phyloP scores from a whole-genome alignment of 2,888 invertebrate species.

The Apocheima hispidaria region DNA sequence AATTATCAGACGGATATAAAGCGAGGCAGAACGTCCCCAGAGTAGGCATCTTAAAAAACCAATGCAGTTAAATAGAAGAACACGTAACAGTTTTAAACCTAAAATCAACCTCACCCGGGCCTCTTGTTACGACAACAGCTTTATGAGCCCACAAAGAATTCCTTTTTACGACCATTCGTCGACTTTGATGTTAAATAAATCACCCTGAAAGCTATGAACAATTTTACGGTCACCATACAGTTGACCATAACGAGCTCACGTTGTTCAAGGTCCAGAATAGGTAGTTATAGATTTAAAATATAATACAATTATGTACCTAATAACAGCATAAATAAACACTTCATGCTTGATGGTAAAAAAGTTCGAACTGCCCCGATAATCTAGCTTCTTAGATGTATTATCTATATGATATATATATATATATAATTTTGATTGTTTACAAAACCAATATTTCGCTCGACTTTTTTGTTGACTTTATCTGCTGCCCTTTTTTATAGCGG shows the following conservation, averaged over 20 bases:
- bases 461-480: no score
- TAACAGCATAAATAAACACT: no score
- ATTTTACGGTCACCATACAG: conserved; percentile 50
- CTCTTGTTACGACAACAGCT: conserved; percentile 48
- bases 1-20: not conserved
- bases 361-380: no score
- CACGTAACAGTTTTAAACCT: conserved; percentile 33
- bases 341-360: no score
- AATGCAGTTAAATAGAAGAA: conserved; percentile 9
- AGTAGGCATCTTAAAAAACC: not conserved
- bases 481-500: no score
- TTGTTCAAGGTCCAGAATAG: conserved; percentile 47
- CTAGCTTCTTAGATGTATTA: no score
- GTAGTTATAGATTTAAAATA: not conserved
- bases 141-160: conserved; percentile 56
- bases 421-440: no score
- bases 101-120: conserved; percentile 46
- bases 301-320: not conserved
- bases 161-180: conserved; percentile 58
- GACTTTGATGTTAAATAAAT: conserved; percentile 60
- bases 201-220: conserved; percentile 51
- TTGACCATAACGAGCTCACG: conserved; percentile 51
- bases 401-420: no score
- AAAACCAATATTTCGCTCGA: no score
- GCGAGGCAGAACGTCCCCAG: not conserved